Evolutionary conservation across 2,888 invertebrate genomes (phyloP), one percentile per base, ranked within the genome.

Genomic region (Machimus rusticus): DNA sequence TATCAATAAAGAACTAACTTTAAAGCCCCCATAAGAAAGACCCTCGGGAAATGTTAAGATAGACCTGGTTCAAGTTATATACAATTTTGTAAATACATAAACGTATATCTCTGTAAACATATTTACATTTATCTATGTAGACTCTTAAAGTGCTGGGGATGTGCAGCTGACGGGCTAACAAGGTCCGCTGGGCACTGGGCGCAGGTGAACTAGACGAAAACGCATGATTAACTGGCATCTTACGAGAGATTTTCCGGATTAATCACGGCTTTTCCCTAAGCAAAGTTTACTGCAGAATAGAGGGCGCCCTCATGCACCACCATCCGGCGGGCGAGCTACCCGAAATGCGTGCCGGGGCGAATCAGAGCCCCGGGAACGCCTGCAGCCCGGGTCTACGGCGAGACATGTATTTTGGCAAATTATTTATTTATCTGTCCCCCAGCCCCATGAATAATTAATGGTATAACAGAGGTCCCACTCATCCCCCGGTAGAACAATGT

Each of bases 401-500:
- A 12, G 12, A 6, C 66, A 66, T 66, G 66, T 66, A 66, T 66
- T 78, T 78, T 14, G 39, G 78, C 43, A 78, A 78, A 78, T 78
- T 78, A 78, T 78, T 78, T 78, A 78, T 78, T 78, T 78, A 78
- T 78, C 43, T 78, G 39, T 23, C 43, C 39, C 78, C 43, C 39
- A 78, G 34, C 5, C 78, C 39, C 39, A 78, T 78, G 78, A 78
- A 78, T 78, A 78, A 78, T 78, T 78, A 78, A 78, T 78, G 78
- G 34, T 78, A 43, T 78, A 78, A 78, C 39, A 23, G 34, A 19
- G 43, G 12, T 2, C 39, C 39, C 19, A n/a, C 34, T 43, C 78
- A 39, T 39, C 23, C 78, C 28, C 23, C 4, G 2, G 23, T 12
- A n/a, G 66, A 66, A 66, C 66, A 66, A 66, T 66, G 66, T 23